Conservation (phyloP, 2,113 vertebrate species). For the Ia io region DNA sequence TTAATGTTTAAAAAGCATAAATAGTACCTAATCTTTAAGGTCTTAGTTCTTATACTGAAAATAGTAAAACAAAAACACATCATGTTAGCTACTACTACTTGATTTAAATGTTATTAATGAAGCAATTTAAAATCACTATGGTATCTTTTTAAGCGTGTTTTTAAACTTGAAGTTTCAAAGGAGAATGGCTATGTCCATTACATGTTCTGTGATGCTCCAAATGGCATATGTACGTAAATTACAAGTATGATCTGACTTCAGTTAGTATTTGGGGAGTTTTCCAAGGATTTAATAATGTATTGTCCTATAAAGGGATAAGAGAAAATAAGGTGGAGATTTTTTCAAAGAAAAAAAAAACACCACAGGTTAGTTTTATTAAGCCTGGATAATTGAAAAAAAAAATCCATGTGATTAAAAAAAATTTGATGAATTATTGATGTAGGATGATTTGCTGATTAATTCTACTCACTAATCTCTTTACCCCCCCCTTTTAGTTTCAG, state of each 20-base stretch:
- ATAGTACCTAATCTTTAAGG: background rate
- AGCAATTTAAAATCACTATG: background rate
- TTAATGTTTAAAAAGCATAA: constrained; percentile 23
- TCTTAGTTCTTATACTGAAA: constrained; percentile 19
- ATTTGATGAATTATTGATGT: background rate
- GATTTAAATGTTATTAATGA: background rate
- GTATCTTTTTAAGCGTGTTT: background rate
- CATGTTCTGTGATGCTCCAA: background rate
- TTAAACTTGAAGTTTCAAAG: background rate
- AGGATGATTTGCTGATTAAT: background rate
- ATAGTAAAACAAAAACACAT: background rate
- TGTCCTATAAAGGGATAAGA: background rate
- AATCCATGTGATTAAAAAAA: constrained; percentile 23
- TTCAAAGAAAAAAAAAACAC: background rate
- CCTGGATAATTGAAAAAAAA: background rate
- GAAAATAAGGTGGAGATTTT: background rate
- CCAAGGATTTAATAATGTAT: background rate
- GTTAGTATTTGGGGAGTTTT: background rate
- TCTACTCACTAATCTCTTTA: background rate
- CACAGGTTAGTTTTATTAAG: background rate
- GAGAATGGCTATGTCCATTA: background rate
- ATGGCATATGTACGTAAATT: background rate
- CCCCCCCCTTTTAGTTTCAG: background rate
- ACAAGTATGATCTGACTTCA: background rate
- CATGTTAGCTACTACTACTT: background rate